Evolutionary conservation across 92 coral and sea anemone genomes (phyloP), one percentile per base, ranked within the genome.

Genomic region (Epizoanthus scotinus): DNA sequence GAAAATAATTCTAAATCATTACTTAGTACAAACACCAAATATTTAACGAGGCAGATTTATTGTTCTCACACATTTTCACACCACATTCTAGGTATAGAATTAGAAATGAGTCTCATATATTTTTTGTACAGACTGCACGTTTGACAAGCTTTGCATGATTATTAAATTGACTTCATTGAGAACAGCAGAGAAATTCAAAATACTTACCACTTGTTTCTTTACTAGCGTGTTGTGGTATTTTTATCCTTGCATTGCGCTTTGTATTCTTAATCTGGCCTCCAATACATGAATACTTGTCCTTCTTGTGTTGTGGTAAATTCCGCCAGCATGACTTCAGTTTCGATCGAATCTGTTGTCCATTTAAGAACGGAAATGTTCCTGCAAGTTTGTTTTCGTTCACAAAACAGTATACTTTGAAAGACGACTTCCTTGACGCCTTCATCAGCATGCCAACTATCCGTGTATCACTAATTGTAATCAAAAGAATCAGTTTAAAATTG

Each of bases 251-350:
- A 55, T 21, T 24, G 15, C 24, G 24, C 44, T 75, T 75, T 14
- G 55, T 38, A 38, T 1, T n/a, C 56, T 52, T 38, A 38, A 3
- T n/a, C 56, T 52, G 47, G 50, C 5, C 54, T 77, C 40, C 57
- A 5, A 55, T 57, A 60, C 52, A 25, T 29, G 66, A 63, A 27
- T 42, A 85, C 50, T 63, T 64, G 22, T 82, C 49, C 63, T 84
- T 77, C 64, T 87, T 77, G 52, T 84, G 67, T 8, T 57, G 88
- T 67, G 90, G 63, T 21, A 75, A 68, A 55, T 81, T 78, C 44
- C 84, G 83, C 98, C 98, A 95, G 5, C 90, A 82, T n/a, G 91
- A 81, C 58, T 53, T 83, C 19, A 95, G 83, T 78, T 95, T 95
- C 8, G 95, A 91, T 18, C 86, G 86, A 50, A 93, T 93, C 84